Percentiles rank a stretch among this genome's conserved stretches.
Evolutionary conservation across 1,140 invertebrate genomes (phyloP).

Genomic region (Cyclina sinensis): DNA sequence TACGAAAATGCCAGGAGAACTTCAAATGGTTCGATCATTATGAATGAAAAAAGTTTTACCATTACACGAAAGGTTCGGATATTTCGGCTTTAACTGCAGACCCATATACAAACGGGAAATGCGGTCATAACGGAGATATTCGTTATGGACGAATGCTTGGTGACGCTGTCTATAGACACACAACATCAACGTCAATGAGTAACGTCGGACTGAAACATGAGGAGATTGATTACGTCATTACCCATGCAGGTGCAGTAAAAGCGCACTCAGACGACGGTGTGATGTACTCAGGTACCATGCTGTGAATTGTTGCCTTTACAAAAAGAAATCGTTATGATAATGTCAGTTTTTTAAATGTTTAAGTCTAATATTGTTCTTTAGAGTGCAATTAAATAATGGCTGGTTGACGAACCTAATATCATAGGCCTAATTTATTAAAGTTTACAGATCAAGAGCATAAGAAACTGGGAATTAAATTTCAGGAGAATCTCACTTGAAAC

Average conservation of each 20-base stretch:
- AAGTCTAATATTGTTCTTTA: too few species aligned
- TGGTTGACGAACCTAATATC: too few species aligned
- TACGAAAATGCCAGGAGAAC: slow-evolving; percentile 72
- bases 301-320: slow-evolving; percentile 38
- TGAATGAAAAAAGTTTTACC: slow-evolving; percentile 57
- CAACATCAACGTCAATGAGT: slow-evolving; percentile 76
- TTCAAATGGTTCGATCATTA: slow-evolving; percentile 76
- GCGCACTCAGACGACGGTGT: slow-evolving; percentile 82
- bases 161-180: slow-evolving; percentile 67
- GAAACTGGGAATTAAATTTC: too few species aligned
- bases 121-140: slow-evolving; percentile 62
- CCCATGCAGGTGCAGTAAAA: slow-evolving; percentile 72
- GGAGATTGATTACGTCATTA: slow-evolving; percentile 68
- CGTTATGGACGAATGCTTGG: slow-evolving; percentile 63
- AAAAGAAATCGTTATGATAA: too few species aligned
- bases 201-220: slow-evolving; percentile 66
- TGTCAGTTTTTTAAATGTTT: too few species aligned
- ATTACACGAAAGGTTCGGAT: slow-evolving; percentile 72
- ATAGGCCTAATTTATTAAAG: too few species aligned
- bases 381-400: too few species aligned
- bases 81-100: slow-evolving; percentile 69
- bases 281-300: slow-evolving; percentile 69
- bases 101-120: slow-evolving; percentile 63
- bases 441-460: too few species aligned
- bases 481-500: too few species aligned